Percentiles rank a stretch among this genome's conserved stretches.
phyloP scores from a whole-genome alignment of 2,113 vertebrate species.

The Pao palembangensis region DNA sequence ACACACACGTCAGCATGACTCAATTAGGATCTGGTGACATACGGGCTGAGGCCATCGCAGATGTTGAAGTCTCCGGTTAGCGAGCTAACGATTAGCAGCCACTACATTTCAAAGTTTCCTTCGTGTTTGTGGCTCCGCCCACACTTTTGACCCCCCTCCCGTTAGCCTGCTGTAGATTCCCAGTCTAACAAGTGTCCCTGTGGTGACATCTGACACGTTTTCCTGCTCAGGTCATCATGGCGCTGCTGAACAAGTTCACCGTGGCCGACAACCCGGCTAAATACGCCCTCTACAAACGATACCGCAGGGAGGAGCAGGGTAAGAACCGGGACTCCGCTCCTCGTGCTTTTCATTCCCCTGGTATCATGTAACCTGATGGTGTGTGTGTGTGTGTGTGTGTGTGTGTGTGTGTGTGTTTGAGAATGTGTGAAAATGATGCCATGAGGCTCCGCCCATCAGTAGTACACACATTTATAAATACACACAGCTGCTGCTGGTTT shows the following conservation, averaged over 20 bases:
- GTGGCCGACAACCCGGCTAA: conserved; percentile 94
- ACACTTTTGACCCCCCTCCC: too few species aligned
- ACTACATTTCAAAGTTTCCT: too few species aligned
- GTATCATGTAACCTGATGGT: background rate
- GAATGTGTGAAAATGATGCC: conserved; percentile 34
- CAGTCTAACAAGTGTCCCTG: too few species aligned
- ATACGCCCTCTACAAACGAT: conserved; percentile 94
- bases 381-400: conserved; percentile 21
- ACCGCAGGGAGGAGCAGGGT: conserved; percentile 92
- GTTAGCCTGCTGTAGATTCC: background rate
- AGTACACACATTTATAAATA: conserved; percentile 19
- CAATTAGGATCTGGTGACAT: conserved; percentile 33
- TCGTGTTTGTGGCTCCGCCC: too few species aligned
- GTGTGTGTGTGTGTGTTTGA: conserved; percentile 12
- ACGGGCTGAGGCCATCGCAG: background rate
- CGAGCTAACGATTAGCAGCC: too few species aligned
- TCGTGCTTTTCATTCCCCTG: too few species aligned
- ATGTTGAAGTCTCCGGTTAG: too few species aligned
- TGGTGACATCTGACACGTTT: background rate
- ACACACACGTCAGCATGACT: background rate
- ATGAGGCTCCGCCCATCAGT: conserved; percentile 36
- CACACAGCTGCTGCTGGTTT: background rate
- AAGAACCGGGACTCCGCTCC: conserved; percentile 12
- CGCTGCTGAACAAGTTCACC: conserved; percentile 88
- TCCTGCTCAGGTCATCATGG: conserved; percentile 84